Percentiles rank a stretch among this genome's conserved stretches.
Evolutionary conservation across 53 echinoderm and acorn worm species (phyloP).

Genomic region (Henricia sp.): DNA sequence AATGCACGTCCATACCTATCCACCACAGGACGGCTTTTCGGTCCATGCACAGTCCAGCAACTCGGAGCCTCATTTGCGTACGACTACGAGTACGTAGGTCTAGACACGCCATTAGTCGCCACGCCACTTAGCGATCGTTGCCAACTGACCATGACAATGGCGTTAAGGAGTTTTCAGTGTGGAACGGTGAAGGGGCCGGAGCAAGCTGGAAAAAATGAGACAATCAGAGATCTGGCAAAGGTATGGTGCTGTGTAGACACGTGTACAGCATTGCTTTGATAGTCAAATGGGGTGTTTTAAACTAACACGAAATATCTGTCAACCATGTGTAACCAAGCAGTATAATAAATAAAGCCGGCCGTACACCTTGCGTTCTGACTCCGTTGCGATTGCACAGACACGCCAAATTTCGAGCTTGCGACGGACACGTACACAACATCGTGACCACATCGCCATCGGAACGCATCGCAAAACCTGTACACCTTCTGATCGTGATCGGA

Average conservation of each 20-base stretch:
- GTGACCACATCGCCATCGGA: too few species aligned
- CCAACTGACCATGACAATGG: slow-evolving; percentile 81
- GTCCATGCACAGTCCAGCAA: slow-evolving; percentile 76
- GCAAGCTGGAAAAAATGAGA: slow-evolving; percentile 81
- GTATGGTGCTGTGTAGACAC: slow-evolving; percentile 45
- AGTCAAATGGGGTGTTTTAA: too few species aligned
- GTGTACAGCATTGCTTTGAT: too few species aligned
- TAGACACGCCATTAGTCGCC: slow-evolving; percentile 64
- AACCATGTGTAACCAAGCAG: too few species aligned
- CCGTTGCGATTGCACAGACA: too few species aligned
- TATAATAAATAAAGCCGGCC: too few species aligned
- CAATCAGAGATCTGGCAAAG: slow-evolving; percentile 79
- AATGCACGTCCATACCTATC: slow-evolving; percentile 1
- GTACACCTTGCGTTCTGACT: too few species aligned
- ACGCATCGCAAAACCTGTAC: too few species aligned
- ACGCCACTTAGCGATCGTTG: slow-evolving; percentile 94
- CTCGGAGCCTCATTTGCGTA: slow-evolving; percentile 87
- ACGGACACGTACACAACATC: too few species aligned
- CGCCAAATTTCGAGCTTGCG: too few species aligned
- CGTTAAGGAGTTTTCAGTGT: slow-evolving; percentile 79
- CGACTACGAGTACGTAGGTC: slow-evolving; percentile 91
- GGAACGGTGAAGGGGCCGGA: slow-evolving; percentile 84
- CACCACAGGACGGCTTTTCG: slow-evolving; percentile 67
- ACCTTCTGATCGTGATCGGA: too few species aligned
- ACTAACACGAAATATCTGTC: too few species aligned